Evolutionary conservation across 2,888 invertebrate genomes (phyloP).

Genomic region (Calameuta idolon): DNA sequence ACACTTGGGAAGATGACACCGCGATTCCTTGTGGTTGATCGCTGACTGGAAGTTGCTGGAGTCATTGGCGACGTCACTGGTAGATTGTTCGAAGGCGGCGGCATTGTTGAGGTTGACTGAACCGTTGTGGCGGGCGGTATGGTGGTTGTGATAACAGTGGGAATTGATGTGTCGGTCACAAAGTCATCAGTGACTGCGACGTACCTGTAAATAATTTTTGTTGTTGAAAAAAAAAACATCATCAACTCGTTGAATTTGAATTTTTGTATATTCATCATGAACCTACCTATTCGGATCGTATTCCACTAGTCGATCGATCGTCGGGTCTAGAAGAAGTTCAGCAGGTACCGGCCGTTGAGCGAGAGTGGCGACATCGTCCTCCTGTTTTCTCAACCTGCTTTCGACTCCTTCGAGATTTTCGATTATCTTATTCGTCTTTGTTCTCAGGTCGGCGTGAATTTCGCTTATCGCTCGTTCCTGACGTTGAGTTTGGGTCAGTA

Average conservation of each 20-base stretch:
- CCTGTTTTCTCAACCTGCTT: conserved; percentile 85
- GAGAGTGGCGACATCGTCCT: conserved; percentile 83
- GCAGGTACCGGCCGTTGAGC: conserved; percentile 82
- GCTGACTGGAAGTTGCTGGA: conserved; percentile 51
- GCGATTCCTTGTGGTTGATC: conserved; percentile 75
- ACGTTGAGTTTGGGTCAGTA: conserved; percentile 86
- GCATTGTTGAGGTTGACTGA: conserved; percentile 44
- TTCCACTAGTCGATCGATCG: conserved; percentile 83
- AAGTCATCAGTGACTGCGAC: conserved; percentile 53
- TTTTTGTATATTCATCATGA: neutral
- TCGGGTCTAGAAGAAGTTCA: conserved; percentile 80
- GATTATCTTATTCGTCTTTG: conserved; percentile 88
- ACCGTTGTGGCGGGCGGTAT: conserved; percentile 42
- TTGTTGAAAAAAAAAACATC: neutral
- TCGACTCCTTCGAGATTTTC: conserved; percentile 90
- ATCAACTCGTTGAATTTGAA: neutral
- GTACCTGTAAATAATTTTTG: conserved; percentile 41
- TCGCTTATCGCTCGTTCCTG: conserved; percentile 89
- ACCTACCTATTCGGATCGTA: conserved; percentile 80
- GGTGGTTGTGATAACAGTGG: conserved; percentile 62
- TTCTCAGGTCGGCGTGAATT: conserved; percentile 83
- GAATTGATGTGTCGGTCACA: conserved; percentile 55
- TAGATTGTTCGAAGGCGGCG: conserved; percentile 24
- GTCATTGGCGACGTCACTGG: conserved; percentile 38
- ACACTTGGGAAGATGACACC: conserved; percentile 92